Evolutionary conservation across 2,888 invertebrate species (phyloP), one percentile per base, ranked within the genome.

Genomic region (Anorthoa munda): DNA sequence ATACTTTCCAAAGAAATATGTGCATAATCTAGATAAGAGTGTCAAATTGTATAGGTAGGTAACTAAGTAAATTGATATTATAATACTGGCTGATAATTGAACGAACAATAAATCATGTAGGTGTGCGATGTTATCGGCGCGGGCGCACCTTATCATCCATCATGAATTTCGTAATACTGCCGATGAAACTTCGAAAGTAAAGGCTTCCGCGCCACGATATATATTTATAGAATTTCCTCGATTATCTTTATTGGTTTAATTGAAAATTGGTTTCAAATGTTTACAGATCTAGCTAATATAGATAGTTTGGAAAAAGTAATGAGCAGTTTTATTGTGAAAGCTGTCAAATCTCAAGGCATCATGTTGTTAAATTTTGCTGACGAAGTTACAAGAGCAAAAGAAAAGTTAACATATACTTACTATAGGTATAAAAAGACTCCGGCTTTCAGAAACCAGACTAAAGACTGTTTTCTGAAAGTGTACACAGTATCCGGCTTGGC

Each of bases 141-240:
- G 64, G 55, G 85, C 87, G 86, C 89, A 63, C n/a, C 81, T 88
- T 90, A 90, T 89, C 86, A 90, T 90, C 85, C 87, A 91, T 90
- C 80, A 66, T 53, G 46, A 75, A 83, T 85, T 89, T 89, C 87
- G 88, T 89, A 91, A 92, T 79, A 66, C 31, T 67, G 61, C 46
- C 58, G 64, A 46, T 66, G 68, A 59, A 66, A 76, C 79, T 68
- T 81, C 70, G 90, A 90, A 91, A 92, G 91, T 90, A 65, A 68
- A 76, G 59, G 39, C 69, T 77, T 76, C 74, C 69, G 72, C 7
- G n/a, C n/a, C 12, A 56, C n/a, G 2, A 46, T 75, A 23, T 67
- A 50, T 58, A 11, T 31, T 63, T 45, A 12, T 18, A 26, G 60
- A 72, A 68, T 64, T 45, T 68, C 21, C 1, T 12, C 48, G 12